Percentiles rank a stretch among this genome's conserved stretches.
Conservation (phyloP, 2,888 invertebrate genomes). For the Andrena haemorrhoa region DNA sequence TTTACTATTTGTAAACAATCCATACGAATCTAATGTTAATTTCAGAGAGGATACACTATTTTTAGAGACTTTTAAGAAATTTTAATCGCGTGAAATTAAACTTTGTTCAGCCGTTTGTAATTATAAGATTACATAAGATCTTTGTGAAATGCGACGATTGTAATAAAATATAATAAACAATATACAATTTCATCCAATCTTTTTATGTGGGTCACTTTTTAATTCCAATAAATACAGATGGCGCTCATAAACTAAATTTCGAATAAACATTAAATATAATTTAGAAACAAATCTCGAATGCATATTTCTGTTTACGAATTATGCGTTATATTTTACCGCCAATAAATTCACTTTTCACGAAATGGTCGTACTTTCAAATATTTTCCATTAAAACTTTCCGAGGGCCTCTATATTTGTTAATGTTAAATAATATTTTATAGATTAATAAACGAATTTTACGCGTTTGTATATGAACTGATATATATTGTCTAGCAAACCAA, state of each 20-base stretch:
- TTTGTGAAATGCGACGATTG: slow-evolving; percentile 43
- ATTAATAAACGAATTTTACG: neutral
- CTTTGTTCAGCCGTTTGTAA: slow-evolving; percentile 30
- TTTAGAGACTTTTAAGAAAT: slow-evolving; percentile 27
- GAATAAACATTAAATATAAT: neutral
- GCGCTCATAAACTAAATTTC: neutral
- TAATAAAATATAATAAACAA: slow-evolving; percentile 50
- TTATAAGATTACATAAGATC: slow-evolving; percentile 46
- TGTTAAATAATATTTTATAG: neutral
- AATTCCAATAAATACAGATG: neutral
- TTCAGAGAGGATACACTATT: slow-evolving; percentile 26
- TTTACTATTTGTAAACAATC: slow-evolving; percentile 51
- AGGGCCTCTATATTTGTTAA: neutral
- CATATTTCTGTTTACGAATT: neutral
- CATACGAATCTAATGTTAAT: slow-evolving; percentile 40
- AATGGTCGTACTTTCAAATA: neutral
- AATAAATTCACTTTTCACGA: slow-evolving; percentile 3
- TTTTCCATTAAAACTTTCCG: neutral
- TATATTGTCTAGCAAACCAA: neutral
- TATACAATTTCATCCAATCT: slow-evolving; percentile 21
- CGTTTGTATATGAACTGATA: no score
- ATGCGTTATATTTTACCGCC: neutral
- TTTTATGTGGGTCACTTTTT: neutral
- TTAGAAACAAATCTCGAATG: neutral
- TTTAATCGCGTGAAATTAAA: slow-evolving; percentile 41